Evolutionary conservation across 2,113 vertebrate species (phyloP).

Genomic region (Diphyllodes magnificus): DNA sequence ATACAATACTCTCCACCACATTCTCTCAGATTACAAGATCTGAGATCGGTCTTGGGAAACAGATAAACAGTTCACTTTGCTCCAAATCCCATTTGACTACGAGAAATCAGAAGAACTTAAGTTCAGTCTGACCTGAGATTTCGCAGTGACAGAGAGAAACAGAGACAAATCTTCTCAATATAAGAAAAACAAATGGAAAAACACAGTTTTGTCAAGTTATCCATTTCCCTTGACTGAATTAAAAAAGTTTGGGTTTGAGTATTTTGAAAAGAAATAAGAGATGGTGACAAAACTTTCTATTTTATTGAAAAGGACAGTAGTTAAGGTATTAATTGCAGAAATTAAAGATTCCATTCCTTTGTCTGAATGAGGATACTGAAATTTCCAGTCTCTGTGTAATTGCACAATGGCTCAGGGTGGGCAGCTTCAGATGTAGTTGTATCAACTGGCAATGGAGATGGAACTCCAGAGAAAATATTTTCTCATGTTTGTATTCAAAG

Average conservation of each 20-base stretch:
- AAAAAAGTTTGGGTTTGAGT: background rate
- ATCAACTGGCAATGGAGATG: background rate
- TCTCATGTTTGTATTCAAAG: background rate
- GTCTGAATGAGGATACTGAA: background rate
- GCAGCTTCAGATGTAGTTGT: background rate
- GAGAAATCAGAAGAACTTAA: background rate
- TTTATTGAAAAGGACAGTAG: background rate
- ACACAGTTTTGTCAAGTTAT: background rate
- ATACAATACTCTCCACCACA: background rate
- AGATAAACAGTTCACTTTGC: background rate
- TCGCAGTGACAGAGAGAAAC: background rate
- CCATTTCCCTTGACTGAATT: background rate
- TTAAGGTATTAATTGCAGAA: background rate
- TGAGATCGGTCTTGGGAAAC: rapidly evolving
- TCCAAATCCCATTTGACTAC: background rate
- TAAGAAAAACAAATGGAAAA: background rate
- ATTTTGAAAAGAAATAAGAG: background rate
- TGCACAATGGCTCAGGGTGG: background rate
- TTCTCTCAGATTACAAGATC: background rate
- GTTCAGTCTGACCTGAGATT: background rate
- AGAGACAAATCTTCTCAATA: background rate
- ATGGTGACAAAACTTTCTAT: background rate
- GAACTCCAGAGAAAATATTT: background rate
- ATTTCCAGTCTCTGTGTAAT: background rate
- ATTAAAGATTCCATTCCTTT: background rate